A percentile compares a stretch with the other conserved stretches of the same genome.
phyloP scores from a whole-genome alignment of 2,797 vertebrate species.

The Dermochelys coriacea region DNA sequence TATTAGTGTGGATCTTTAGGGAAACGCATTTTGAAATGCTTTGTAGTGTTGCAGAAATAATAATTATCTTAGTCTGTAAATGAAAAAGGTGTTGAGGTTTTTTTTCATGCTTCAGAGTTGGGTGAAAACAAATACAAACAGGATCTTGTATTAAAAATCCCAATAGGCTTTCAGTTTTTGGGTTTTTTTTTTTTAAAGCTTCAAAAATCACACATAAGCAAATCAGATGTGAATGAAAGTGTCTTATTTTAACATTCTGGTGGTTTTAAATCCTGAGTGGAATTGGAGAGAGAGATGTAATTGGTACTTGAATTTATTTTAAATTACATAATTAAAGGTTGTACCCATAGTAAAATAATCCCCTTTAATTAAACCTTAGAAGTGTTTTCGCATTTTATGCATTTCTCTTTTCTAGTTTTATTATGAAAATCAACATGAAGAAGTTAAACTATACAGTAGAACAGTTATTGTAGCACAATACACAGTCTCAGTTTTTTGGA shows the following conservation, averaged over 20 bases:
- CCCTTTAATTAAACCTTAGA: conserved; percentile 44
- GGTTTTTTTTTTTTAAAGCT: background rate
- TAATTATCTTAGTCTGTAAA: background rate
- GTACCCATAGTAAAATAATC: background rate
- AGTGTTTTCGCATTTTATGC: conserved; percentile 11
- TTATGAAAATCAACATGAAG: conserved; percentile 5
- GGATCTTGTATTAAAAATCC: background rate
- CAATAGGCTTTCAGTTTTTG: background rate
- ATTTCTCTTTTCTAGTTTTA: background rate
- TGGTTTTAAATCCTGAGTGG: background rate
- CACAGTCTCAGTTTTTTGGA: background rate
- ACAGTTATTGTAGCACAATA: background rate
- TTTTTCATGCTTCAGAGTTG: background rate
- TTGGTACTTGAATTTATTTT: background rate
- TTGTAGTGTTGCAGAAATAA: background rate
- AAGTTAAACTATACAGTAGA: background rate
- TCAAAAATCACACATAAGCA: background rate
- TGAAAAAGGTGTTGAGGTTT: background rate
- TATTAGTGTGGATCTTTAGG: background rate
- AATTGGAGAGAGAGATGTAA: background rate
- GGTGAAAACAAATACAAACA: background rate
- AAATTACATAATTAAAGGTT: background rate
- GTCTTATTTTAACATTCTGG: background rate
- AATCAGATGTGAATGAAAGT: background rate
- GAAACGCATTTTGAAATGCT: background rate